A percentile compares a stretch with the other conserved stretches of the same genome.
Evolutionary conservation across 2,113 vertebrate genomes (phyloP).

Genomic region (Oreochromis spilurus): DNA sequence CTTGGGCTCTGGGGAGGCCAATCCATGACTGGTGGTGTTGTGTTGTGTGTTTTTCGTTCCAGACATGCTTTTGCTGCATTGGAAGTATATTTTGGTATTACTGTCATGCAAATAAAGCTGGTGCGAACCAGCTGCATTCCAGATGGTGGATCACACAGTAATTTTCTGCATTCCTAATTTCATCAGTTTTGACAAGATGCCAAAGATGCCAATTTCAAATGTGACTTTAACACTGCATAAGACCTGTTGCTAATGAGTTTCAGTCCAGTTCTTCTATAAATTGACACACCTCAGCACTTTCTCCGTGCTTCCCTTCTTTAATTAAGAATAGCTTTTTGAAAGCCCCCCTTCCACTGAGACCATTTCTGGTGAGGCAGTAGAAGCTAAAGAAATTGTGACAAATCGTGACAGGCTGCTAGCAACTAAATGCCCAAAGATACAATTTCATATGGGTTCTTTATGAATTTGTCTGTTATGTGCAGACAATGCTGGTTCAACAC

Average conservation of each 20-base stretch:
- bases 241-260: not conserved
- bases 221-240: not conserved
- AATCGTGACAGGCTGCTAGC: not conserved
- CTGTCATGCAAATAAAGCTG: not conserved
- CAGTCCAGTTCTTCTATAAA: accelerated
- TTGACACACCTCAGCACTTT: not conserved
- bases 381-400: not conserved
- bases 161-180: not conserved
- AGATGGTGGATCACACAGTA: not conserved
- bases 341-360: not conserved
- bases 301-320: not conserved
- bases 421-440: not conserved
- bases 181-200: not conserved
- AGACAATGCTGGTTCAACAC: not conserved
- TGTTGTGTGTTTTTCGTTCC: not conserved
- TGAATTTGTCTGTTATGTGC: not conserved
- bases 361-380: not conserved
- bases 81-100: not conserved
- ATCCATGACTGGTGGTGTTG: not conserved
- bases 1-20: not conserved
- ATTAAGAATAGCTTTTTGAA: not conserved
- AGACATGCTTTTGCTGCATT: not conserved
- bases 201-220: not conserved
- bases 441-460: not conserved
- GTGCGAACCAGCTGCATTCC: not conserved